These are phyloP conservation scores for Helicoverpa armigera DNA, from an alignment of 1,140 invertebrate genomes.

Conservation along the genomic window DNA sequence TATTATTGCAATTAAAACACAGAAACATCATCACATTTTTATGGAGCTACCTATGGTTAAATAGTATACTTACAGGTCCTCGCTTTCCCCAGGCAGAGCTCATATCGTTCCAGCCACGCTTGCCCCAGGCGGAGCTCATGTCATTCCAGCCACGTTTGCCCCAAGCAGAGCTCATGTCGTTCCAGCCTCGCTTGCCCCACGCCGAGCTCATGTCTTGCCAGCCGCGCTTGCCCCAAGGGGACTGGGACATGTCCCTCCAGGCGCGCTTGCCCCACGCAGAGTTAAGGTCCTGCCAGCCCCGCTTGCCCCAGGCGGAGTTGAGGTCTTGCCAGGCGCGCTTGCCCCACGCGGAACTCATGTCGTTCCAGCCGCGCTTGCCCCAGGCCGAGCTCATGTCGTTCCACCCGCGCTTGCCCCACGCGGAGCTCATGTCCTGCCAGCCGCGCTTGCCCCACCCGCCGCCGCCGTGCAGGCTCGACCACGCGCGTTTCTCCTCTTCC, in stretches of 20 bases:
- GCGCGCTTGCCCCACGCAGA: constrained; percentile 88
- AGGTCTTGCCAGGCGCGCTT: constrained; percentile 89
- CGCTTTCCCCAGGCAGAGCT: constrained; percentile 89
- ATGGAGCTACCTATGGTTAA: not conserved
- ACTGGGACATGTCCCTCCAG: constrained; percentile 85
- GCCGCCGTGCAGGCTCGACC: constrained; percentile 73
- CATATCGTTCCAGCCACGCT: constrained; percentile 89
- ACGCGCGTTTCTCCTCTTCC: constrained; percentile 78
- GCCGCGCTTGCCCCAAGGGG: constrained; percentile 87
- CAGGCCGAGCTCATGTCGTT: constrained; percentile 88
- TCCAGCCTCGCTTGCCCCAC: constrained; percentile 89
- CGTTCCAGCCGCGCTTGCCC: constrained; percentile 89
- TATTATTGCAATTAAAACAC: not conserved
- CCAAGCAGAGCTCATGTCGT: constrained; percentile 87
- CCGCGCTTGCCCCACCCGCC: constrained; percentile 87
- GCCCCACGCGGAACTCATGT: constrained; percentile 88
- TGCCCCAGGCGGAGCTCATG: constrained; percentile 88
- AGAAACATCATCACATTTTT: no score
- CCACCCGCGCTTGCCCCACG: constrained; percentile 89
- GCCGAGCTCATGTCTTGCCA: constrained; percentile 88
- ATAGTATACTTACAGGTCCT: constrained; percentile 81
- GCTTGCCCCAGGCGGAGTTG: constrained; percentile 88
- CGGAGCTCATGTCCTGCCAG: constrained; percentile 74
- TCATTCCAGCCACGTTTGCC: constrained; percentile 88
- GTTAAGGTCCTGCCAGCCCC: constrained; percentile 88